A percentile compares a stretch with the other conserved stretches of the same genome.
Conservation (phyloP, 2,113 vertebrate species). For the Plestiodon gilberti region DNA sequence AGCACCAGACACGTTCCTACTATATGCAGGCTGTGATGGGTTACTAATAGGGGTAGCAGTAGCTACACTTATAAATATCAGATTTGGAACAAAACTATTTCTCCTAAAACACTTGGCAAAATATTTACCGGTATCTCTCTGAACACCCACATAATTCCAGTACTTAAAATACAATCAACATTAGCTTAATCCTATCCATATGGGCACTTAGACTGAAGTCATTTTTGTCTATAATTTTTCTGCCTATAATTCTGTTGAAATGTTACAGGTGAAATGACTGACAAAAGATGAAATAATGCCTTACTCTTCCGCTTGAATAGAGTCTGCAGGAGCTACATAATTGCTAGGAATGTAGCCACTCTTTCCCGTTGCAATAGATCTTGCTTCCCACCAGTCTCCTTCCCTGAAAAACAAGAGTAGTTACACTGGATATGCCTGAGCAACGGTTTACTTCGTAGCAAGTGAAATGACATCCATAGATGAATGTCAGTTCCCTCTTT, state of each 20-base stretch:
- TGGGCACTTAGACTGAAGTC: neutral
- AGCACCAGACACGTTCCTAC: neutral
- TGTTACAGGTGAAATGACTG: conserved; percentile 62
- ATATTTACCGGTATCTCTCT: neutral
- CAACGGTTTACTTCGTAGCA: neutral
- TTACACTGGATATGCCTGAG: conserved; percentile 53
- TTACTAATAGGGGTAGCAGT: neutral
- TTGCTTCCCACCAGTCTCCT: conserved; percentile 99
- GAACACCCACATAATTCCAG: neutral
- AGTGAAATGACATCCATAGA: neutral
- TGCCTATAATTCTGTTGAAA: conserved; percentile 23
- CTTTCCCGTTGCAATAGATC: conserved; percentile 96
- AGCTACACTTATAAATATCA: neutral
- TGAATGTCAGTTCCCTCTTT: neutral
- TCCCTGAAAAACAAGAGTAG: conserved; percentile 81
- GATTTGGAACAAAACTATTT: neutral
- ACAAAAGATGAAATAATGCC: conserved; percentile 63
- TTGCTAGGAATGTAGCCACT: conserved; percentile 99
- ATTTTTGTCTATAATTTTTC: conserved; percentile 23
- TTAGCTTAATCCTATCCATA: neutral
- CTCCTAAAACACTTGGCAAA: neutral
- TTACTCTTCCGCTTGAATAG: conserved; percentile 99
- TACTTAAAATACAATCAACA: neutral
- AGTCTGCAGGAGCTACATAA: conserved; percentile 98
- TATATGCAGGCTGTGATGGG: neutral